Evolutionary conservation across 2,113 vertebrate species (phyloP), one percentile per base, ranked within the genome.

Genomic region (Hyperopisus bebe): DNA sequence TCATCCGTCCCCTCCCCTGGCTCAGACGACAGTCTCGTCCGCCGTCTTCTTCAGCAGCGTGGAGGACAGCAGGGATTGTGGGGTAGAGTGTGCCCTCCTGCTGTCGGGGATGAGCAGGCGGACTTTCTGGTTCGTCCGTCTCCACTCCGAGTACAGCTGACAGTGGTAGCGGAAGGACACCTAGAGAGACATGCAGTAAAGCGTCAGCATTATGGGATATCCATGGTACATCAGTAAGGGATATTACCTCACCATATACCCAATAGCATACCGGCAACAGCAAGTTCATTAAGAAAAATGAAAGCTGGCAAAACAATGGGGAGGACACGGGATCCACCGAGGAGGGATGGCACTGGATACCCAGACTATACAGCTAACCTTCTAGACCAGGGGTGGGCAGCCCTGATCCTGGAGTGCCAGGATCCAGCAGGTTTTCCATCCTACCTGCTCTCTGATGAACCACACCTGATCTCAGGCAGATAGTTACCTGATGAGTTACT

Each of bases 101-200:
- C 93, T 91, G 44, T 97, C 95, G 0, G 96, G 97, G 88, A 98
- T 93, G 96, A 98, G 97, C 94, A 99, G 88, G 11, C 94, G 96
- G 0, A 99, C 98, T 92, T 98, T 97, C 96, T 99, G 98, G 93
- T 99, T 97, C 90, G 97, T 99, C 95, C 96, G 95, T 88, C 97
- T 96, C 98, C 98, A 99, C 94, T 99, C 98, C 0, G 97, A 97
- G 94, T 99, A 99, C 44, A 99, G 94, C 96, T 99, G 98, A 95
- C 98, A 99, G 94, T 99, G 98, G 95, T 99, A 99, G 91, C 98
- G 98, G 96, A 99, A 98, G 48, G 98, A 99, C 3, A 99, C 98
- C 98, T 99, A 95, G 1, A 0, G 87, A 90, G 6, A 27, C 13
- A 19, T 6, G 27, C 15, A 17, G 27, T 19, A 47, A 87, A 39